Evolutionary conservation across 2,797 vertebrate species (phyloP), one percentile per base, ranked within the genome.

Genomic region (Chelon labrosus): DNA sequence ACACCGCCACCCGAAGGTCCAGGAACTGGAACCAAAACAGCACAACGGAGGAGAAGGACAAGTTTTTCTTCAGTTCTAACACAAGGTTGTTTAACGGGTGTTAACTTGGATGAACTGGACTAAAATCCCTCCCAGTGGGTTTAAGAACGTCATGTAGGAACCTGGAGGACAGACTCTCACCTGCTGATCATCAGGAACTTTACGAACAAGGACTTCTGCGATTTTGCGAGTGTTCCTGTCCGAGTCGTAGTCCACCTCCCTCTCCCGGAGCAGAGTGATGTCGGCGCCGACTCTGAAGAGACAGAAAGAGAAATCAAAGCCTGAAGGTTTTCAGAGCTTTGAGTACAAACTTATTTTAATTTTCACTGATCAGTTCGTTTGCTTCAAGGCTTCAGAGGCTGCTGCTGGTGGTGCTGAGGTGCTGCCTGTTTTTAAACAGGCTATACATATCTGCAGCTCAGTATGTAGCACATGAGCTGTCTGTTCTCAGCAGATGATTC

Each of bases 181-280:
- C 96, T 99, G 98, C 76, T 99, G 98, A 86, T 99, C 97, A 77
- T 99, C 97, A 5, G 97, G 98, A 73, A 99, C 98, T 80, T 99
- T 99, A 52, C 98, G 94, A 44, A 99, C 96, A 12, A 99, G 95
- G 63, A 99, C 98, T 76, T 99, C 98, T 0, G 98, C 96, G 50
- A 99, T 98, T 87, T 96, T 98, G 63, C 96, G 93, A 12, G 95
- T 94, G 70, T 90, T 91, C 69, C 91, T 84, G 5, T 98, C 97
- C 0, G 90, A 93, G 80, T 97, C 96, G 0, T 97, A 97, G 89
- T 98, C 97, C 0, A 99, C 96, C 84, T 99, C 97, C 53, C 97
- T 91, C 85, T 99, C 97, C 61, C 97, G 91, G 65, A 99, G 94
- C 19, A 99, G 94, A 0, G 97, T 98, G 90, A 98, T 97, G 82